phyloP scores from a whole-genome alignment of 1,140 invertebrate species.

The Drosophila lacteicornis region DNA sequence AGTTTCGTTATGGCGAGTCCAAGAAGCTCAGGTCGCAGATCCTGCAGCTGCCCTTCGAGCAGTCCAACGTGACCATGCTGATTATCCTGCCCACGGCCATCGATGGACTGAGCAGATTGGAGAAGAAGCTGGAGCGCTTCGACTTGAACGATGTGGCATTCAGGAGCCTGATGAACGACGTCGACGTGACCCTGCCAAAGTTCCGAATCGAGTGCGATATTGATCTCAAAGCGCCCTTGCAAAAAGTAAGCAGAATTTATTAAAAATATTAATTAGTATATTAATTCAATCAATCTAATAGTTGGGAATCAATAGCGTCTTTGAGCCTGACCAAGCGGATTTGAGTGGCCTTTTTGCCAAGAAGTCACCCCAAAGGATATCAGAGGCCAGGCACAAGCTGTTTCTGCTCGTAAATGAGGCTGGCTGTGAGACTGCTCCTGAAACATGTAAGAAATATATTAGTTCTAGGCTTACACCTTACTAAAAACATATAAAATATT shows the following conservation, averaged over 20 bases:
- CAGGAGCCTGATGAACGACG: constrained; percentile 52
- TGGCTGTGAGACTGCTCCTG: constrained; percentile 90
- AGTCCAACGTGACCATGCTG: constrained; percentile 86
- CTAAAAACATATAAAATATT: neutral
- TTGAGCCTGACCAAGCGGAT: constrained; percentile 86
- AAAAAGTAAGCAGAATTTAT: constrained; percentile 80
- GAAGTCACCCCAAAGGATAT: constrained; percentile 70
- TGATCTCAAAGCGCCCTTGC: constrained; percentile 85
- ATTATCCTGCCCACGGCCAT: constrained; percentile 87
- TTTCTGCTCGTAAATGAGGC: constrained; percentile 91
- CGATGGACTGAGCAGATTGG: constrained; percentile 85
- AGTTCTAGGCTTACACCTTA: neutral
- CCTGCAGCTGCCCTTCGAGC: constrained; percentile 87
- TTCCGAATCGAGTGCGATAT: constrained; percentile 87
- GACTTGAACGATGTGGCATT: constrained; percentile 74
- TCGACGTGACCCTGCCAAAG: constrained; percentile 87
- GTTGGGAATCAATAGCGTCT: constrained; percentile 87
- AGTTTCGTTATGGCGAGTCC: constrained; percentile 85
- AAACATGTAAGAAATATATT: constrained; percentile 86
- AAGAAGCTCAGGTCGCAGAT: constrained; percentile 84
- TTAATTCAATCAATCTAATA: constrained; percentile 54
- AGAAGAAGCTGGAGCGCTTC: constrained; percentile 21
- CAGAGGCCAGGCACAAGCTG: constrained; percentile 89
- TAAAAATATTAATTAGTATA: neutral
- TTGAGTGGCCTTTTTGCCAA: constrained; percentile 87